Evolutionary conservation across 2,797 vertebrate species (phyloP), one percentile per base, ranked within the genome.

Genomic region (Pangasius larnaudii): DNA sequence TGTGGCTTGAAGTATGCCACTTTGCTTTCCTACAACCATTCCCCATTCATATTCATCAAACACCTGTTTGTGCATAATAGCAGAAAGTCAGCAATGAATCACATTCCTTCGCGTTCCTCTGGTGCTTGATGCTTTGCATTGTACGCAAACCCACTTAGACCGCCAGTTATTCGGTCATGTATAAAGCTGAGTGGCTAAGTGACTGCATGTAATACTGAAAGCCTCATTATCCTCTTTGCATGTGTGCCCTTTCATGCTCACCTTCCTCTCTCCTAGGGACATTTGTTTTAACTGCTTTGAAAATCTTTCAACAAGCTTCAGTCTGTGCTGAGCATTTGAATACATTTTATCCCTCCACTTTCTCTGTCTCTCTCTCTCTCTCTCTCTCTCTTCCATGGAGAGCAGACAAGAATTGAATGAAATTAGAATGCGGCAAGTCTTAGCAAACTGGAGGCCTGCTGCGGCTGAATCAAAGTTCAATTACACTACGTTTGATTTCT

Each of bases 401-500:
- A 87, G 83, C 75, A 91, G 86, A 84, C 87, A 80, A 89, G 88
- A 90, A 88, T 86, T 82, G 90, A 93, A 93, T 93, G 86, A 88
- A 95, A 95, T 94, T 89, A 94, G 85, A 85, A 88, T 91, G 90
- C 88, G 80, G 27, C 88, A 90, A 92, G 93, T 94, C 91, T 91
- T 91, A 89, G 89, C 86, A 92, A 94, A 94, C 89, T 90, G 90
- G 91, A 91, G 91, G 69, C 88, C 88, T 89, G 88, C 87, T 16
- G 85, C 33, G 46, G 91, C 90, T 89, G 72, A 94, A 94, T 95
- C 92, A 93, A 91, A 94, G 93, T 95, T 94, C 85, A 95, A 93
- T 93, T 94, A 92, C 75, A 87, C 85, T 79, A 85, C 82, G 88
- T 92, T 92, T 92, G 86, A 92, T 94, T 94, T 92, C 86, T 90